Evolutionary conservation across 2,888 invertebrate genomes (phyloP).

Genomic region (Argynnis bischoffii): DNA sequence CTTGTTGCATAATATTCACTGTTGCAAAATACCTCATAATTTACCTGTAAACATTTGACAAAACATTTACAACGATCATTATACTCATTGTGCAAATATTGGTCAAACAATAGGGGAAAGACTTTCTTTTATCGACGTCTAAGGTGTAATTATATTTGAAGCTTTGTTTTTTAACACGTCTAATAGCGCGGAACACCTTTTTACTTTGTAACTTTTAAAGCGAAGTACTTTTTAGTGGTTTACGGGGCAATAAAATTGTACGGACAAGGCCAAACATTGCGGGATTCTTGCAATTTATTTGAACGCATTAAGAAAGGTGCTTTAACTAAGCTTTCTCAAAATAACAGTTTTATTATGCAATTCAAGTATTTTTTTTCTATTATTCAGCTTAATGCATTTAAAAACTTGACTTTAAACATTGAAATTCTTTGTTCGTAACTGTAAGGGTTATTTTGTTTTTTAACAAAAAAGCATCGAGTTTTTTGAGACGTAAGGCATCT

Average conservation of each 20-base stretch:
- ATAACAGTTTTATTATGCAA: constrained; percentile 41
- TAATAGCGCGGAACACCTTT: constrained; percentile 72
- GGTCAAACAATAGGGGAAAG: constrained; percentile 68
- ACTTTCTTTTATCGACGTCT: constrained; percentile 67
- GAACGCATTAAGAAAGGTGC: constrained; percentile 49
- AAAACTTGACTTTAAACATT: constrained; percentile 52
- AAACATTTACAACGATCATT: constrained; percentile 59
- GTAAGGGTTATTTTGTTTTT: constrained; percentile 72
- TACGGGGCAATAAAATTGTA: constrained; percentile 74
- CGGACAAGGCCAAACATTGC: constrained; percentile 78
- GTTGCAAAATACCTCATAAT: constrained; percentile 48
- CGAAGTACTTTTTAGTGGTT: constrained; percentile 78
- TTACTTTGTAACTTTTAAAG: constrained; percentile 62
- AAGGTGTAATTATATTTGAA: constrained; percentile 71
- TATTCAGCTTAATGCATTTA: constrained; percentile 67
- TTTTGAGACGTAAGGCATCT: constrained; percentile 61
- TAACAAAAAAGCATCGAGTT: constrained; percentile 58
- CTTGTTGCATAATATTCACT: constrained; percentile 39
- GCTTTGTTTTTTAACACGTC: constrained; percentile 66
- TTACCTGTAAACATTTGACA: constrained; percentile 62
- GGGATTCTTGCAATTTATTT: constrained; percentile 59
- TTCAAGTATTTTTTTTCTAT: constrained; percentile 41
- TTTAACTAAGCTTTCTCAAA: constrained; percentile 45
- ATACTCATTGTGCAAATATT: constrained; percentile 57
- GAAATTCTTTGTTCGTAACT: constrained; percentile 56